Percentiles rank a stretch among this genome's conserved stretches.
Evolutionary conservation across 2,888 invertebrate species (phyloP).

Genomic region (Volucella bombylans): DNA sequence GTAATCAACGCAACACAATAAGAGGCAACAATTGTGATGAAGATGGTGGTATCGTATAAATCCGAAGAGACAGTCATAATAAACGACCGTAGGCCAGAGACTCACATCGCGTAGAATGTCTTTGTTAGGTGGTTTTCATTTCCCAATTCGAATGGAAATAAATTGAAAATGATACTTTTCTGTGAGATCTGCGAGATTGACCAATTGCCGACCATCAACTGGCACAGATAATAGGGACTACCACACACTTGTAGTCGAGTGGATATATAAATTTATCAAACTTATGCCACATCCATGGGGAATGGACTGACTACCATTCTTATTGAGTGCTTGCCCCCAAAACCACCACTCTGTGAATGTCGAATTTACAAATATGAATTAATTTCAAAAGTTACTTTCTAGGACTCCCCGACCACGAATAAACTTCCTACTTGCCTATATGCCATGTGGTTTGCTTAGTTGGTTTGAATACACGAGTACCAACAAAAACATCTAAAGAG

Average conservation of each 20-base stretch:
- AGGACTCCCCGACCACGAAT: neutral
- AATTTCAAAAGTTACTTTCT: constrained; percentile 22
- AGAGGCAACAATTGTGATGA: constrained; percentile 8
- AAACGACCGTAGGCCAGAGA: neutral
- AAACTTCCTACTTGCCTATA: constrained; percentile 15
- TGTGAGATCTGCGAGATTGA: neutral
- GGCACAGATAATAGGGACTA: constrained; percentile 27
- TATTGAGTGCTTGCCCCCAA: constrained; percentile 9
- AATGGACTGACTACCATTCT: neutral
- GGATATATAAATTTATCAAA: constrained; percentile 27
- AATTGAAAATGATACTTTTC: constrained; percentile 37
- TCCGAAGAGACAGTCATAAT: neutral
- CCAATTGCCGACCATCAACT: neutral
- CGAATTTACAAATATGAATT: constrained; percentile 26
- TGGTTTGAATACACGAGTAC: neutral
- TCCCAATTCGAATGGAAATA: constrained; percentile 15
- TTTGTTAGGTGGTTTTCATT: constrained; percentile 15
- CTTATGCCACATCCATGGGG: neutral
- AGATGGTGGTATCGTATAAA: constrained; percentile 13
- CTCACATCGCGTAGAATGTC: constrained; percentile 11
- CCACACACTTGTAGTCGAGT: constrained; percentile 2
- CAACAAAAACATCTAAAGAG: neutral
- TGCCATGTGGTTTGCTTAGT: constrained; percentile 22
- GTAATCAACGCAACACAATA: constrained; percentile 17
- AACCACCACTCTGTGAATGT: neutral